Conservation (phyloP, 1,140 invertebrate genomes). For the Coenobita brevimanus region DNA sequence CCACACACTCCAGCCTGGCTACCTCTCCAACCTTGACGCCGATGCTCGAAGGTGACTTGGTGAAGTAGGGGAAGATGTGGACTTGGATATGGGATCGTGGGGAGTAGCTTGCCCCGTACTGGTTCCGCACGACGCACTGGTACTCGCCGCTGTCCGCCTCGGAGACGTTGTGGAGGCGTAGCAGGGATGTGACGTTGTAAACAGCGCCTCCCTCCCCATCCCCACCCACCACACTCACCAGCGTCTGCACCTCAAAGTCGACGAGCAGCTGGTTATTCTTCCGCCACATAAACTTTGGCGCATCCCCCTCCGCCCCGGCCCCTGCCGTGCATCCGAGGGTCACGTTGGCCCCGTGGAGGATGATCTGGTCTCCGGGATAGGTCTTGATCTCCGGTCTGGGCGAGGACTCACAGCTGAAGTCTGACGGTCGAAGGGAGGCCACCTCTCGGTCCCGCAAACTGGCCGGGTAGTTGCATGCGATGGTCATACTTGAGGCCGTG, state of each 20-base stretch:
- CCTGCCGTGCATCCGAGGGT: slow-evolving; percentile 86
- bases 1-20: slow-evolving; percentile 93
- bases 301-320: slow-evolving; percentile 78
- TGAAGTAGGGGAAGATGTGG: slow-evolving; percentile 88
- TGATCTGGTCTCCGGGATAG: slow-evolving; percentile 86
- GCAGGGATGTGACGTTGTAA: slow-evolving; percentile 75
- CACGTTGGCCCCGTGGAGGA: slow-evolving; percentile 88
- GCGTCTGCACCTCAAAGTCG: slow-evolving; percentile 48
- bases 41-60: slow-evolving; percentile 88
- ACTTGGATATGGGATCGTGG: slow-evolving; percentile 89
- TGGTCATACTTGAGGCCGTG: slow-evolving; percentile 75
- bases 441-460: slow-evolving; percentile 45
- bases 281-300: slow-evolving; percentile 72
- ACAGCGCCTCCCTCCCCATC: slow-evolving; percentile 50
- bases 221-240: slow-evolving; percentile 35
- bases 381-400: slow-evolving; percentile 89
- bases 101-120: slow-evolving; percentile 92
- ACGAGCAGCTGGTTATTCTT: slow-evolving; percentile 61
- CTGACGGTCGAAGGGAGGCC: slow-evolving; percentile 19
- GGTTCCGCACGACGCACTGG: slow-evolving; percentile 93
- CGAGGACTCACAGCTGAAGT: slow-evolving; percentile 78
- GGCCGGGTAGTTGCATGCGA: slow-evolving; percentile 74
- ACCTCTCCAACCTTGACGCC: slow-evolving; percentile 88
- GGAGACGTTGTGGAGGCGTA: slow-evolving; percentile 83
- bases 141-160: slow-evolving; percentile 88